A percentile compares a stretch with the other conserved stretches of the same genome.
phyloP scores from a whole-genome alignment of 2,888 invertebrate genomes.

The Drosophila sordidula region DNA sequence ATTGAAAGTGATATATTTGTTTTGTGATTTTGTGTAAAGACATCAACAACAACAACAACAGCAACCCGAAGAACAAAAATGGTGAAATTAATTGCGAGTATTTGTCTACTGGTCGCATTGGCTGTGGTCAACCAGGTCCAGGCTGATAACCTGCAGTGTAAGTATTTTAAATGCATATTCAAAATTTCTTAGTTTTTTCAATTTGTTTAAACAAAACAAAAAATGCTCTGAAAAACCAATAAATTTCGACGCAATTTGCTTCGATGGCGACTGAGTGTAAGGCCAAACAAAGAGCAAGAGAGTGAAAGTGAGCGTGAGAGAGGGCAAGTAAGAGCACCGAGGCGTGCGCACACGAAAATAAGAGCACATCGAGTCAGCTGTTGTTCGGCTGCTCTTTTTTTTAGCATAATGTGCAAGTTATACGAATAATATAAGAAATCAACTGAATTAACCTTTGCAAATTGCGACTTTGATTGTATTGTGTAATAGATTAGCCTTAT shows the following conservation, averaged over 20 bases:
- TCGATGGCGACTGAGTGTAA: constrained; percentile 23
- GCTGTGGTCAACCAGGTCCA: constrained; percentile 83
- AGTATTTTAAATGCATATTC: constrained; percentile 85
- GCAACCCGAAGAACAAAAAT: constrained; percentile 63
- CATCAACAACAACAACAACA: constrained; percentile 52
- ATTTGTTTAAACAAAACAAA: constrained; percentile 40
- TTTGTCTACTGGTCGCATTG: constrained; percentile 83
- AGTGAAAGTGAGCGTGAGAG: constrained; percentile 1
- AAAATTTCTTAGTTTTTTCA: neutral
- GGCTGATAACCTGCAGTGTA: constrained; percentile 88
- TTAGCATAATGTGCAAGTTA: constrained; percentile 22
- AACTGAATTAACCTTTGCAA: constrained; percentile 28
- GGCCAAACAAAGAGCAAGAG: constrained; percentile 34
- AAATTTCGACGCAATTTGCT: constrained; percentile 70
- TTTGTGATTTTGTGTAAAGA: constrained; percentile 81
- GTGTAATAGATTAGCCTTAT: constrained; percentile 23
- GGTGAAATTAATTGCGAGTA: constrained; percentile 87
- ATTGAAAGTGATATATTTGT: constrained; percentile 69
- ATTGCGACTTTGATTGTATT: constrained; percentile 17
- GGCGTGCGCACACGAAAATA: constrained; percentile 42
- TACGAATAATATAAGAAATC: constrained; percentile 25
- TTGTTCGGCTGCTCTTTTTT: constrained; percentile 22
- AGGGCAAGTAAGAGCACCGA: constrained; percentile 14
- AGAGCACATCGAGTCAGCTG: constrained; percentile 41
- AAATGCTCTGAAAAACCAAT: constrained; percentile 46